Conservation (phyloP, 2,888 invertebrate species). For the Eupithecia exiguata region DNA sequence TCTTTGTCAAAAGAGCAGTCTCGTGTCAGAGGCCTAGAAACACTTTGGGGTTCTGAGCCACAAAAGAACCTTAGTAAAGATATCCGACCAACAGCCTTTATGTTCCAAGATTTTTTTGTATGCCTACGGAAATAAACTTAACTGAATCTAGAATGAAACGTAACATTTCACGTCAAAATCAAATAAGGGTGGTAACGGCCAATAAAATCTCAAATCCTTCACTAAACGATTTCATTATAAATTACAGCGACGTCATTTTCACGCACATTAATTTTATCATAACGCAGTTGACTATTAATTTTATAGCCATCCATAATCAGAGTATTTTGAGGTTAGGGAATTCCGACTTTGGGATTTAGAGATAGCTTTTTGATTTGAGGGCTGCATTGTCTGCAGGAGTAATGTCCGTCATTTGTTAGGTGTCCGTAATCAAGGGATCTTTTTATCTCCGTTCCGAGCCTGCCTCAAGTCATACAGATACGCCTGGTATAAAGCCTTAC, state of each 20-base stretch:
- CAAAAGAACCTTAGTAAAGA: neutral
- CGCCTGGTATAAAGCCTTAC: neutral
- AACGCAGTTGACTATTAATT: slow-evolving; percentile 37
- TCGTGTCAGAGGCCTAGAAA: neutral
- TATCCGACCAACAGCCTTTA: neutral
- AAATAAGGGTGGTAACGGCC: slow-evolving; percentile 3
- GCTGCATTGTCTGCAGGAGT: slow-evolving; percentile 51
- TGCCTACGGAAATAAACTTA: neutral
- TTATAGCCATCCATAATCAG: slow-evolving; percentile 33
- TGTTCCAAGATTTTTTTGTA: neutral
- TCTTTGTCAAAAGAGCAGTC: neutral
- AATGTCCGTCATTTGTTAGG: slow-evolving; percentile 65
- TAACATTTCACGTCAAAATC: slow-evolving; percentile 4
- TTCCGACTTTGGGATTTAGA: slow-evolving; percentile 12
- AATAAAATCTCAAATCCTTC: slow-evolving; percentile 26
- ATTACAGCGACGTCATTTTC: slow-evolving; percentile 35
- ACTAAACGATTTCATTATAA: slow-evolving; percentile 36
- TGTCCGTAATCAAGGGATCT: slow-evolving; percentile 58
- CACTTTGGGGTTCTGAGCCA: neutral
- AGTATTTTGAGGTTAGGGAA: slow-evolving; percentile 12
- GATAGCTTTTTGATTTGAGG: slow-evolving; percentile 49
- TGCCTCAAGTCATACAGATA: neutral
- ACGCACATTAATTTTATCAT: slow-evolving; percentile 38
- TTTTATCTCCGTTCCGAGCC: slow-evolving; percentile 54
- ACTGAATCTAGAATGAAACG: neutral